Base-by-base conservation (phyloP, 2,113 vertebrate genomes). In the Clarias macrocephalus region DNA sequence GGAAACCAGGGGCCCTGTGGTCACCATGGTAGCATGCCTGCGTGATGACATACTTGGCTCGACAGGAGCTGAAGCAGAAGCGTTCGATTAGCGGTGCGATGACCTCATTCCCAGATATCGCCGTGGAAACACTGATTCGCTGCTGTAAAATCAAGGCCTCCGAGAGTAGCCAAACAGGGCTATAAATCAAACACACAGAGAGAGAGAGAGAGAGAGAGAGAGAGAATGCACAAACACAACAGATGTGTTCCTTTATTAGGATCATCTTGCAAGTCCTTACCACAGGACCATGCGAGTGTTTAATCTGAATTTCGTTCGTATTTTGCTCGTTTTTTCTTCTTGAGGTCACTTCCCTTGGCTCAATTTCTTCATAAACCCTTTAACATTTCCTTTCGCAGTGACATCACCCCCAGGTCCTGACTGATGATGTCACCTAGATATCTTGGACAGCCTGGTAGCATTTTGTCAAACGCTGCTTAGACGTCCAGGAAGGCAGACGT, bases 41-140 rank as follows among this genome's bases (percentile, higher is more conserved):
- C 62, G 66, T 94, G 93, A 94, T 90, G 83, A 94, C 92, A 94
- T 93, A 88, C 90, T 88, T 89, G 72, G 87, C 89, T 87, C 76
- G 18, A 84, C 65, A 48, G 91, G 93, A 95, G 91, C 85, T 91
- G 90, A 94, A 94, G 89, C 94, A 94, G 92, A 93, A 90, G 90
- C 92, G 65, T 91, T 91, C 76, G 91, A 91, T 91, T 90, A 25
- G 86, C 90, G 83, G 91, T 85, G 88, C 63, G 88, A 84, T 96
- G 94, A 95, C 94, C 94, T 95, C 94, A 95, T 92, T 28, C 85
- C 86, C 88, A 93, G 94, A 95, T 94, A 94, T 92, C 89, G 87
- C 86, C 84, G 89, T 95, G 95, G 94, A 94, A 95, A 95, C 91
- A 94, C 89, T 95, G 94, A 95, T 93, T 93, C 91, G 87, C 60